A percentile compares a stretch with the other conserved stretches of the same genome.
These are phyloP conservation scores for Sphaerophoria rueppellii DNA, from an alignment of 2,888 invertebrate species.

Conservation along the genomic window DNA sequence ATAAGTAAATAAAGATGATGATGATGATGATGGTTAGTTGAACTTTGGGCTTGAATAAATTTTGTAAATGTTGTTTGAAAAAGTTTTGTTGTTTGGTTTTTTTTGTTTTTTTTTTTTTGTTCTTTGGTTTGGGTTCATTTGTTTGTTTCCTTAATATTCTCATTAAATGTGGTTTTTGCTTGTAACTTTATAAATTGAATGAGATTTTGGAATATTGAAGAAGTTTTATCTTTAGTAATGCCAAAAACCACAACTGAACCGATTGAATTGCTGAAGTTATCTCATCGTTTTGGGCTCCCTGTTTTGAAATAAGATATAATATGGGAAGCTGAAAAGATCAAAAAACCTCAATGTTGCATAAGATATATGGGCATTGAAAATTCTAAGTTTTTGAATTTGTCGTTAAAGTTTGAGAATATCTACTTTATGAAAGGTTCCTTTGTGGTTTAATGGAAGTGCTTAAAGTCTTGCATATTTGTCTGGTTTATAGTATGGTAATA, in stretches of 20 bases:
- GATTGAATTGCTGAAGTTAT: background rate
- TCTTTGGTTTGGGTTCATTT: background rate
- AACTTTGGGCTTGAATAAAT: constrained; percentile 43
- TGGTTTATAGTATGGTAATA: no score
- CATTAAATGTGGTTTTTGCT: background rate
- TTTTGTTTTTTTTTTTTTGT: background rate
- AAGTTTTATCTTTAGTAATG: background rate
- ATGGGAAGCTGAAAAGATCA: no score
- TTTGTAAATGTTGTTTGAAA: constrained; percentile 6
- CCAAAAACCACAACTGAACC: background rate
- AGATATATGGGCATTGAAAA: no score
- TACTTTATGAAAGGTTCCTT: no score
- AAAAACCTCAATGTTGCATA: no score
- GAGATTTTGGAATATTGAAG: background rate
- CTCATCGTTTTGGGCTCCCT: background rate
- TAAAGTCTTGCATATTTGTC: no score
- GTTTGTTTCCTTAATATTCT: background rate
- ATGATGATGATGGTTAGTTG: constrained; percentile 28
- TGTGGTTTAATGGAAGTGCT: no score
- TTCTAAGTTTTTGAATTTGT: no score
- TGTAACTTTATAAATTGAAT: background rate
- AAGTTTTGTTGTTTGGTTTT: background rate
- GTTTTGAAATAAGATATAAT: background rate
- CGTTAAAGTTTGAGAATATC: no score
- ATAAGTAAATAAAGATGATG: constrained; percentile 38